Conservation (phyloP, 2,888 invertebrate genomes). For the Erpobdella octoculata region DNA sequence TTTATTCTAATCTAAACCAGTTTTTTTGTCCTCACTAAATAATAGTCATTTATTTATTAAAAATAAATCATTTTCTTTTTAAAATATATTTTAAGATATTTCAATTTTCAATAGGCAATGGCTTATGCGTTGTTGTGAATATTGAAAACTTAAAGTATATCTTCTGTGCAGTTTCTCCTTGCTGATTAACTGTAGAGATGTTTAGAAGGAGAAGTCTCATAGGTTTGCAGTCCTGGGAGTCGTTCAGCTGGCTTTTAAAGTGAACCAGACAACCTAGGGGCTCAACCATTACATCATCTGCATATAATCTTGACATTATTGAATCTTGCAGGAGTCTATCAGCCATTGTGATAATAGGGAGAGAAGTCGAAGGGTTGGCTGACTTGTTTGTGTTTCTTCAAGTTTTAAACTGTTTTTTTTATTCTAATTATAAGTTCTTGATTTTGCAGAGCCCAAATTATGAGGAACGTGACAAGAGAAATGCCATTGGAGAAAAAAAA, state of each 20-base stretch:
- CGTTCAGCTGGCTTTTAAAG: background rate
- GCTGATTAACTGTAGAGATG: background rate
- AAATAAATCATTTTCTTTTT: too few species aligned
- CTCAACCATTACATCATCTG: background rate
- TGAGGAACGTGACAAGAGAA: constrained; percentile 2
- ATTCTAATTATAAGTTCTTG: background rate
- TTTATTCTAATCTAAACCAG: too few species aligned
- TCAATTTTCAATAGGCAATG: too few species aligned
- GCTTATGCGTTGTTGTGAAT: too few species aligned
- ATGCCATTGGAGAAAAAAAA: background rate
- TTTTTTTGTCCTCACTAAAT: too few species aligned
- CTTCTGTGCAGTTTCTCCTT: background rate
- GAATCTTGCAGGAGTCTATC: constrained; percentile 10
- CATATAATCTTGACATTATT: constrained; percentile 14
- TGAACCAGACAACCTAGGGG: background rate
- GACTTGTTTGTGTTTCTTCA: background rate
- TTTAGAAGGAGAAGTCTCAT: constrained; percentile 3
- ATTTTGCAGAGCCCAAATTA: constrained; percentile 3
- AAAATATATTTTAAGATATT: too few species aligned
- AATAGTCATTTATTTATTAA: too few species aligned
- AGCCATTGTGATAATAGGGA: constrained; percentile 3
- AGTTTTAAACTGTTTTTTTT: background rate
- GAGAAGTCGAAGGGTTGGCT: constrained; percentile 5
- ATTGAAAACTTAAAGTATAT: too few species aligned
- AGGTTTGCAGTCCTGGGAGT: background rate